These are phyloP conservation scores for Hippocampus comes DNA, from an alignment of 2,113 vertebrate genomes.

Conservation along the genomic window DNA sequence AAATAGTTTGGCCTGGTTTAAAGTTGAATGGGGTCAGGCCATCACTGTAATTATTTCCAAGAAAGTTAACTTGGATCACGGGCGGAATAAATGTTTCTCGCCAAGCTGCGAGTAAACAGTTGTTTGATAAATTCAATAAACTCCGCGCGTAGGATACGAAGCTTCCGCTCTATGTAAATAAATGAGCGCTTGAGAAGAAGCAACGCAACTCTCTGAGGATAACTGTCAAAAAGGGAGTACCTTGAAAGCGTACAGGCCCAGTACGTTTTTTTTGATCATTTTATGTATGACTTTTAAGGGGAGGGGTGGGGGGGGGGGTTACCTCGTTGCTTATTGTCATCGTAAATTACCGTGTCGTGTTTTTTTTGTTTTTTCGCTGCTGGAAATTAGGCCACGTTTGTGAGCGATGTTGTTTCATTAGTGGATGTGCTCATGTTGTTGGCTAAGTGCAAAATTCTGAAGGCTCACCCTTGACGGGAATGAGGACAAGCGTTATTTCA, in stretches of 20 bases:
- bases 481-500: too few relatives aligned
- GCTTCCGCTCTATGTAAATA: constrained; percentile 2
- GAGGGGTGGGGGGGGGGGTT: too few relatives aligned
- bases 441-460: too few relatives aligned
- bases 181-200: constrained; percentile 7
- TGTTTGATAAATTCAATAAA: constrained; percentile 18
- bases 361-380: too few relatives aligned
- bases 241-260: not conserved
- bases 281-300: not conserved
- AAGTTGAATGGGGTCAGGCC: constrained; percentile 5
- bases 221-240: not conserved
- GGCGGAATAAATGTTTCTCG: constrained; percentile 23
- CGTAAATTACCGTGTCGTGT: too few relatives aligned
- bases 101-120: constrained; percentile 16
- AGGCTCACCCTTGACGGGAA: too few relatives aligned
- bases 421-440: too few relatives aligned
- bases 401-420: too few relatives aligned
- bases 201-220: not conserved
- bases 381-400: too few relatives aligned
- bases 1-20: constrained; percentile 19
- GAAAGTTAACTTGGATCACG: constrained; percentile 23
- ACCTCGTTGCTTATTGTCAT: too few relatives aligned
- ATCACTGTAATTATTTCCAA: not conserved
- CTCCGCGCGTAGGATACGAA: constrained; percentile 3
- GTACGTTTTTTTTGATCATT: not conserved